phyloP scores from a whole-genome alignment of 53 echinoderm and acorn worm species.

The Holothuria scabra region DNA sequence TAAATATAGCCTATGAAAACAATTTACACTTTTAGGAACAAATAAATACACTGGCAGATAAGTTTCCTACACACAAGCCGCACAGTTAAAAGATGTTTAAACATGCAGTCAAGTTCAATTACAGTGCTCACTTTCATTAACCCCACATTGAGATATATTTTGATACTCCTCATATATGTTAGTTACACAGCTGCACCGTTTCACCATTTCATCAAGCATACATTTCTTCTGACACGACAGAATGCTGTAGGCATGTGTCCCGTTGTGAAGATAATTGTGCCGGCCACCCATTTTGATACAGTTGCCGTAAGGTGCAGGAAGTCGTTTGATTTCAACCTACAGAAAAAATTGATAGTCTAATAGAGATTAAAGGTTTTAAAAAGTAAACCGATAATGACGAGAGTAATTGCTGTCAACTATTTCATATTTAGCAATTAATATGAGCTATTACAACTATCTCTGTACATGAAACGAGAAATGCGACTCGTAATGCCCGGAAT shows the following conservation, averaged over 20 bases:
- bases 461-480: too few relatives aligned
- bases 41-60: too few relatives aligned
- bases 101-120: too few relatives aligned
- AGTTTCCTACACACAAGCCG: too few relatives aligned
- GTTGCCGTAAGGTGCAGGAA: background rate
- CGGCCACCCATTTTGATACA: background rate
- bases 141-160: background rate
- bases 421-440: too few relatives aligned
- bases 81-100: too few relatives aligned
- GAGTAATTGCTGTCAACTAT: too few relatives aligned
- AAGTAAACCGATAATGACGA: background rate
- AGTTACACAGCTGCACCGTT: background rate
- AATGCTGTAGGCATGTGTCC: background rate
- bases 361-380: background rate
- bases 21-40: too few relatives aligned
- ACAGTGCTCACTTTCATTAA: too few relatives aligned
- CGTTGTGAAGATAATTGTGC: background rate
- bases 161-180: background rate
- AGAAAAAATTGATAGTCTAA: background rate
- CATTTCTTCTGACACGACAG: constrained; percentile 16
- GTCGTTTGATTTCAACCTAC: constrained; percentile 2
- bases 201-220: background rate
- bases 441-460: too few relatives aligned
- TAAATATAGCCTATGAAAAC: too few relatives aligned
- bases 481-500: too few relatives aligned